Conservation (phyloP, 2,113 vertebrate species). For the Mustelus asterias region DNA sequence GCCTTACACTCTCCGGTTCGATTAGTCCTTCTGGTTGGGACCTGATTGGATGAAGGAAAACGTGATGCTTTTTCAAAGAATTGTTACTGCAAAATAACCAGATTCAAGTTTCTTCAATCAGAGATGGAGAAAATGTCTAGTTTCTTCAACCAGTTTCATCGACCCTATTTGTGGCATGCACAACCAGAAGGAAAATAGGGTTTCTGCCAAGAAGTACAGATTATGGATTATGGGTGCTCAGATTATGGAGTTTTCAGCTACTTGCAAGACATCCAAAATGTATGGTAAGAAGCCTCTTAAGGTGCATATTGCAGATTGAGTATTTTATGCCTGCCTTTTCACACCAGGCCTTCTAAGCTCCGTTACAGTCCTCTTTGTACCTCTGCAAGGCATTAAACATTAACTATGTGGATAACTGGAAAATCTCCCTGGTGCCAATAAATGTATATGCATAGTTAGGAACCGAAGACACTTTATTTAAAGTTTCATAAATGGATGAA, state of each 20-base stretch:
- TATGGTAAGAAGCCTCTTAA: background rate
- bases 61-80: background rate
- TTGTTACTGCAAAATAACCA: background rate
- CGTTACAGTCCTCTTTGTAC: background rate
- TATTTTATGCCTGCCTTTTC: background rate
- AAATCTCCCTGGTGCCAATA: background rate
- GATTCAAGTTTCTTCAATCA: background rate
- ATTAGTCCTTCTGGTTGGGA: background rate
- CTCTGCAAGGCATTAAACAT: background rate
- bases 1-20: background rate
- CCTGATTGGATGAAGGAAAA: background rate
- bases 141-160: background rate
- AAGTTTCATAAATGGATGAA: background rate
- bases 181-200: background rate
- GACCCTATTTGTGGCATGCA: background rate
- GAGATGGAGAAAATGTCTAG: background rate
- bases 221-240: background rate
- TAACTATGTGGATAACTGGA: background rate
- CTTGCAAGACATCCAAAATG: background rate
- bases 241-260: background rate
- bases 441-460: background rate
- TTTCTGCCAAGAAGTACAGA: background rate
- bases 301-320: background rate
- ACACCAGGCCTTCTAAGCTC: background rate
- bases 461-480: background rate